These are phyloP conservation scores for Synchiropus splendidus DNA, from an alignment of 2,113 vertebrate genomes.

Conservation along the genomic window DNA sequence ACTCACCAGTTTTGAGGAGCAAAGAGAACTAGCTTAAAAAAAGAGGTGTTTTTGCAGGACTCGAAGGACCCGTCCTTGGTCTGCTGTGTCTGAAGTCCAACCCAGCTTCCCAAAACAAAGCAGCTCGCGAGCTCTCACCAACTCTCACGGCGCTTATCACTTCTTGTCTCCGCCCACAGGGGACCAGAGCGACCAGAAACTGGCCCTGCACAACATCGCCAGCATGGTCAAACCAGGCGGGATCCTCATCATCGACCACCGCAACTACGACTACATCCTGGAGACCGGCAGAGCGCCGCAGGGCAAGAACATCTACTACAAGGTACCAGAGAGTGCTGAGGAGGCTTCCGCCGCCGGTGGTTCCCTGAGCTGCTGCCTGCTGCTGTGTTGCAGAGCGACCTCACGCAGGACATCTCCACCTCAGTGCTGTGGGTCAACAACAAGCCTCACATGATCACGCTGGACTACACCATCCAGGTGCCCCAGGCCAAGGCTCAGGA, in stretches of 20 bases:
- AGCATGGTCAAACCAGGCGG: constrained; percentile 87
- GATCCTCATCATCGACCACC: constrained; percentile 89
- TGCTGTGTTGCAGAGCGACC: constrained; percentile 73
- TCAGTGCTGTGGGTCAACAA: constrained; percentile 90
- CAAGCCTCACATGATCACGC: constrained; percentile 91
- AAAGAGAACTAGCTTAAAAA: too few relatives aligned
- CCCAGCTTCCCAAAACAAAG: too few relatives aligned
- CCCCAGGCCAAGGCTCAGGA: constrained; percentile 49
- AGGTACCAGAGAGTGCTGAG: constrained; percentile 74
- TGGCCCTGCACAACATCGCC: constrained; percentile 87
- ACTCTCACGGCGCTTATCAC: not conserved
- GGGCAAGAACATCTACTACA: constrained; percentile 98
- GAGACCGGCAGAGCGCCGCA: constrained; percentile 80
- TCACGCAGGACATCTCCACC: constrained; percentile 88
- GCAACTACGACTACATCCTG: constrained; percentile 95
- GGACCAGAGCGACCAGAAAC: constrained; percentile 88
- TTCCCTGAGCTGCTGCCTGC: too few relatives aligned
- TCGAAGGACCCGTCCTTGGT: too few relatives aligned
- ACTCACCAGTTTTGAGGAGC: too few relatives aligned
- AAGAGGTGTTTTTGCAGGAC: too few relatives aligned
- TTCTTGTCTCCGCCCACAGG: constrained; percentile 57
- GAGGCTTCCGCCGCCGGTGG: too few relatives aligned
- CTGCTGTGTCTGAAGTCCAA: too few relatives aligned
- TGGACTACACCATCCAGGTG: constrained; percentile 91
- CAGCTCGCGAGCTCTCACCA: not conserved